phyloP scores from a whole-genome alignment of 2,888 invertebrate species.

The Troides helena region DNA sequence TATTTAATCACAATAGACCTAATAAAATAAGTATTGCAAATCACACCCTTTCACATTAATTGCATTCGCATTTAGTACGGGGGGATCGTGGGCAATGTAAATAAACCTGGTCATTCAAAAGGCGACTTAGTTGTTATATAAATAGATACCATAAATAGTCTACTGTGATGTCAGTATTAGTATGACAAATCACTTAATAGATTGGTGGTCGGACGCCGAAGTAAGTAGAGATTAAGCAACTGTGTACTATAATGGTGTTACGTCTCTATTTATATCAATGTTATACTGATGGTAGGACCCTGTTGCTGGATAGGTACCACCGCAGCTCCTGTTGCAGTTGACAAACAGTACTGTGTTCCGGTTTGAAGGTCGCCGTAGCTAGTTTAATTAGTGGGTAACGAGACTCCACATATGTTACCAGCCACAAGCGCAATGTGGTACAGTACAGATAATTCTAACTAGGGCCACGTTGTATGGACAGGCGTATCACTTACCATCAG shows the following conservation, averaged over 20 bases:
- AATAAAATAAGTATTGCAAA: conserved; percentile 75
- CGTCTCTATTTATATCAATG: background rate
- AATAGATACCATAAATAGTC: conserved; percentile 31
- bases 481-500: no score
- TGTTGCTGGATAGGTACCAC: no score
- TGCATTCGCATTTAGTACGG: conserved; percentile 52
- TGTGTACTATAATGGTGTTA: background rate
- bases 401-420: no score
- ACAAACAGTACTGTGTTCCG: no score
- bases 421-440: no score
- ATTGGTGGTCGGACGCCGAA: conserved; percentile 49
- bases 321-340: no score
- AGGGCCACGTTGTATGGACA: no score
- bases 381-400: no score
- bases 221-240: conserved; percentile 19
- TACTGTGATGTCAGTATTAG: conserved; percentile 38
- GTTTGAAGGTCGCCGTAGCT: no score
- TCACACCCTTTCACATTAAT: conserved; percentile 70
- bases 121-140: conserved; percentile 25
- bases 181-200: conserved; percentile 72
- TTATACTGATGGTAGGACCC: no score
- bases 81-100: conserved; percentile 39
- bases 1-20: conserved; percentile 65
- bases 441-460: no score
- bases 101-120: background rate